Conservation (phyloP, 2,888 invertebrate genomes). For the Aphodius sticticus region DNA sequence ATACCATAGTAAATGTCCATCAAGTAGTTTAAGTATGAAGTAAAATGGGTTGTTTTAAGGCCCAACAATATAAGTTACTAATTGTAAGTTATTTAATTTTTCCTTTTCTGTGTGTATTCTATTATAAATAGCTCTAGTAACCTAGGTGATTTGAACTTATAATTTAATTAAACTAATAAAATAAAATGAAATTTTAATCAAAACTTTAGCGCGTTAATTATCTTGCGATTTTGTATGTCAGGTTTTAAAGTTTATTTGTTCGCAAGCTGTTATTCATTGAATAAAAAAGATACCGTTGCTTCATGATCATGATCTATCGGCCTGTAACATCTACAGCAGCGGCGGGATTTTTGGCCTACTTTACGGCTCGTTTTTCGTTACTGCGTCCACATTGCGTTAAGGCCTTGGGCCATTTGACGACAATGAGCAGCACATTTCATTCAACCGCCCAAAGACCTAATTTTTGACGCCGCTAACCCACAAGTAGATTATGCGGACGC, state of each 20-base stretch:
- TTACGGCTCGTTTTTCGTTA: background rate
- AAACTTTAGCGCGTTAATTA: background rate
- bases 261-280: background rate
- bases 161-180: background rate
- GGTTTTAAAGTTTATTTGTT: background rate
- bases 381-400: background rate
- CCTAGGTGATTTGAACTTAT: too few species aligned
- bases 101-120: too few species aligned
- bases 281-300: background rate
- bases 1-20: too few species aligned
- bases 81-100: too few species aligned
- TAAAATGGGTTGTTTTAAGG: too few species aligned
- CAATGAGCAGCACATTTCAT: background rate
- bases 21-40: too few species aligned
- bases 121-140: too few species aligned
- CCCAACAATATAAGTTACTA: too few species aligned
- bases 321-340: background rate
- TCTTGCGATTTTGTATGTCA: background rate
- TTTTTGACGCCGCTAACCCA: background rate
- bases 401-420: background rate
- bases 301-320: conserved; percentile 4
- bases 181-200: background rate
- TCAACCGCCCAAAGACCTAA: background rate
- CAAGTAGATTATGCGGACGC: background rate
- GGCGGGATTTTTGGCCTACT: background rate